A percentile compares a stretch with the other conserved stretches of the same genome.
These are phyloP conservation scores for Gymnocephalus cernua DNA, from an alignment of 2,113 vertebrate genomes.

Conservation along the genomic window DNA sequence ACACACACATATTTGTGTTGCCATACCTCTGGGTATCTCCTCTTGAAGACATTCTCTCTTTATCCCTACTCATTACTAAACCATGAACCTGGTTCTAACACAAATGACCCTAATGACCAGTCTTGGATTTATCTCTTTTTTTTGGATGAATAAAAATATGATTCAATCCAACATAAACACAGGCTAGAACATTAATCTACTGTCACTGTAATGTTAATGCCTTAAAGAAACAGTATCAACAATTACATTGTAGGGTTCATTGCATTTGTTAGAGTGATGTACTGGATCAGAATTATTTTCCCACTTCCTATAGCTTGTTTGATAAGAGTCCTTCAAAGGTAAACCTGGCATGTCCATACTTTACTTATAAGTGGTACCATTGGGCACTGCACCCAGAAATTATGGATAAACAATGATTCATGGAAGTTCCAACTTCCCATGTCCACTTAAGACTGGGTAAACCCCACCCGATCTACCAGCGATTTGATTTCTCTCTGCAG, in stretches of 20 bases:
- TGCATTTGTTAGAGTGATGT: too few relatives aligned
- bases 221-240: neutral
- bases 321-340: neutral
- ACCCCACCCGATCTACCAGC: too few relatives aligned
- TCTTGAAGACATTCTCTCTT: neutral
- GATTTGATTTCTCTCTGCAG: too few relatives aligned
- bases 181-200: neutral
- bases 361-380: neutral
- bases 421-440: neutral
- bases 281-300: neutral
- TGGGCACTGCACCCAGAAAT: neutral
- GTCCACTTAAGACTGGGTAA: too few relatives aligned
- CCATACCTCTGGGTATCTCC: constrained; percentile 19
- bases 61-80: neutral
- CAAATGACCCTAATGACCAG: neutral
- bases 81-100: neutral
- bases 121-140: neutral
- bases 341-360: neutral
- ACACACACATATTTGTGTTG: constrained; percentile 16
- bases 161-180: constrained; percentile 1
- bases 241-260: neutral
- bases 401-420: neutral
- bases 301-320: neutral
- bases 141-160: neutral
- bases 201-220: neutral